These are phyloP conservation scores for Xiphophorus maculatus DNA, from an alignment of 2,113 vertebrate species.

Conservation along the genomic window DNA sequence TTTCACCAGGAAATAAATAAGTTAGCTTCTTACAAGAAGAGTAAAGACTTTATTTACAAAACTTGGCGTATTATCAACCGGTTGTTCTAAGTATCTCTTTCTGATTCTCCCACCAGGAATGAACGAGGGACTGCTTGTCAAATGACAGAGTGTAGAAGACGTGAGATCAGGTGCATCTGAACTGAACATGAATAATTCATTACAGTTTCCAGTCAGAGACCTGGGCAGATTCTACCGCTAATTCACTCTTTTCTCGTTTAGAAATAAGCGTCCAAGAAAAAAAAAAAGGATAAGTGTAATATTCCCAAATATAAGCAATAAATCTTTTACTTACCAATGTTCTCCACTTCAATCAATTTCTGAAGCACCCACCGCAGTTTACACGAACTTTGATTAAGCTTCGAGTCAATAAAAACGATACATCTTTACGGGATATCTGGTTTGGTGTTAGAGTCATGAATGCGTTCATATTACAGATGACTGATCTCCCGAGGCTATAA, in stretches of 20 bases:
- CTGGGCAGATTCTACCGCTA: background rate
- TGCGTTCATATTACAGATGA: background rate
- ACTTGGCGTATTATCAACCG: background rate
- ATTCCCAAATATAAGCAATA: background rate
- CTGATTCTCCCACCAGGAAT: background rate
- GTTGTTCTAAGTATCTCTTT: background rate
- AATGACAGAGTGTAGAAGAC: too few relatives aligned
- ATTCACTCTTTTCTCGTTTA: background rate
- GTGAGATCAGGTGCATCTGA: background rate
- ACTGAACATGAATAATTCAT: background rate
- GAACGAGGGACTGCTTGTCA: background rate
- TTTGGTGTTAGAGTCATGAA: background rate
- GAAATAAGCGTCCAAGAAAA: background rate
- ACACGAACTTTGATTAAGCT: background rate
- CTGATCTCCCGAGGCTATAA: background rate
- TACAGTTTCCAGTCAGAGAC: background rate
- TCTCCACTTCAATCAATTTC: conserved; percentile 1
- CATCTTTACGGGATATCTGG: background rate
- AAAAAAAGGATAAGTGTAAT: background rate
- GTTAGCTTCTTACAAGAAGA: background rate
- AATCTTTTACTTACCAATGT: conserved; percentile 11
- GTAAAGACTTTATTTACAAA: background rate
- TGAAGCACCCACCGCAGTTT: conserved; percentile 8
- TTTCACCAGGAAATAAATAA: background rate
- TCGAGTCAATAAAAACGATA: conserved; percentile 11